Evolutionary conservation across 2,113 vertebrate genomes (phyloP), one percentile per base, ranked within the genome.

Genomic region (Damaliscus lunatus): DNA sequence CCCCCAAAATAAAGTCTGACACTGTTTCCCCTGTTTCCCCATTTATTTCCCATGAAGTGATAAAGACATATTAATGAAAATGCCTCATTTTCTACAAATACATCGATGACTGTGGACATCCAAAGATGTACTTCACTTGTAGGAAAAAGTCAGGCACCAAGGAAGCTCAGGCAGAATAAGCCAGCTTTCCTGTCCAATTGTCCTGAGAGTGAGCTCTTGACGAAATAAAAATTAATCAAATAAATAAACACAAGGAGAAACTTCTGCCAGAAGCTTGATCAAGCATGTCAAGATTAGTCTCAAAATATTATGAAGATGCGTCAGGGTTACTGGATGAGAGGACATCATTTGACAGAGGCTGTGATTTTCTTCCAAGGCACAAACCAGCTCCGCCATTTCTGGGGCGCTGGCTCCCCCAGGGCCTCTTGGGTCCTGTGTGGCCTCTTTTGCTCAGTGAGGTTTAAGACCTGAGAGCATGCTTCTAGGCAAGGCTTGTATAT

Each of bases 171-270:
- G 53, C 50, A 23, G 33, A 43, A 43, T 19, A 33, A 90, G 31
- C 50, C n/a, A 60, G 27, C 67, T 43, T 78, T 83, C 17, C n/a
- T 21, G 31, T 88, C 88, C 55, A 53, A 27, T 8, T 60, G 25
- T 88, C 60, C 64, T 53, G 48, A 50, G 50, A 57, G 8, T 36
- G 31, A 1, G 21, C 62, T 92, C 50, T 13, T 16, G 53, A 77
- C 1, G 48, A 93, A 92, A 83, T 40, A 71, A 67, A 88, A 71
- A 83, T 91, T 29, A 74, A 62, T 81, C 59, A 89, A 88, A 84
- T 57, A 91, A 74, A n/a, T 52, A 80, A 52, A 17, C 15, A 94
- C 27, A 53, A 90, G 93, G 48, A 36, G 33, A 88, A 55, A 48
- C 74, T 67, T 88, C 15, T 78, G 89, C 82, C 59, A 46, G 89